A percentile compares a stretch with the other conserved stretches of the same genome.
These are phyloP conservation scores for Aphelinus atriplicis DNA, from an alignment of 1,140 invertebrate genomes.

Conservation along the genomic window DNA sequence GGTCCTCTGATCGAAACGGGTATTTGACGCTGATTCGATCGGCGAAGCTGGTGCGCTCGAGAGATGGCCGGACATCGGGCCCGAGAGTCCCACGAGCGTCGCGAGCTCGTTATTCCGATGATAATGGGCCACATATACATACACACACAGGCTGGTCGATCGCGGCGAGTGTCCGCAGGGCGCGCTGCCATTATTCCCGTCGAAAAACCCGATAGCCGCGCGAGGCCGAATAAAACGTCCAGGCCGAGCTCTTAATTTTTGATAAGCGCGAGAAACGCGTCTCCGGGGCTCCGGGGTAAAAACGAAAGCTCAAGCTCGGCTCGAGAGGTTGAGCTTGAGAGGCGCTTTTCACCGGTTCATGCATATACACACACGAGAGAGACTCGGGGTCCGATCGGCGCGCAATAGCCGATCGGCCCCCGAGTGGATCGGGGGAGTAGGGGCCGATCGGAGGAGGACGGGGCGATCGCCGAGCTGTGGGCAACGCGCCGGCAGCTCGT, in stretches of 20 bases:
- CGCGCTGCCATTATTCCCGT: too few relatives aligned
- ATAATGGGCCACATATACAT: too few relatives aligned
- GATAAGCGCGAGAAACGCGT: background rate
- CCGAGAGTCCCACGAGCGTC: too few relatives aligned
- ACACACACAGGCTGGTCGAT: too few relatives aligned
- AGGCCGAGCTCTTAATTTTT: constrained; percentile 14
- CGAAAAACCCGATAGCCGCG: background rate
- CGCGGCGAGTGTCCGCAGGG: too few relatives aligned
- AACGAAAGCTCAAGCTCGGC: background rate
- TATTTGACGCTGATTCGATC: too few relatives aligned
- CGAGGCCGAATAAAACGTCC: background rate
- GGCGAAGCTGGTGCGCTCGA: too few relatives aligned
- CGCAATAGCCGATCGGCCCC: too few relatives aligned
- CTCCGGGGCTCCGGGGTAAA: background rate
- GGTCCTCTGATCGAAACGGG: too few relatives aligned
- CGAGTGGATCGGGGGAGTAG: background rate
- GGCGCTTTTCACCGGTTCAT: constrained; percentile 14
- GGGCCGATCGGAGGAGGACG: background rate
- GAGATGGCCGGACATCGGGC: too few relatives aligned
- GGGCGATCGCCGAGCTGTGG: background rate
- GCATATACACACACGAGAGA: background rate
- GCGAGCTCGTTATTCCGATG: too few relatives aligned
- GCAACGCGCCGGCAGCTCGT: constrained; percentile 1
- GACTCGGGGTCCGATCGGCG: background rate
- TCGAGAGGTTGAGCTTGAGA: background rate